Base-by-base conservation (phyloP, 2,888 invertebrate species). In the Stenichneumon culpator region DNA sequence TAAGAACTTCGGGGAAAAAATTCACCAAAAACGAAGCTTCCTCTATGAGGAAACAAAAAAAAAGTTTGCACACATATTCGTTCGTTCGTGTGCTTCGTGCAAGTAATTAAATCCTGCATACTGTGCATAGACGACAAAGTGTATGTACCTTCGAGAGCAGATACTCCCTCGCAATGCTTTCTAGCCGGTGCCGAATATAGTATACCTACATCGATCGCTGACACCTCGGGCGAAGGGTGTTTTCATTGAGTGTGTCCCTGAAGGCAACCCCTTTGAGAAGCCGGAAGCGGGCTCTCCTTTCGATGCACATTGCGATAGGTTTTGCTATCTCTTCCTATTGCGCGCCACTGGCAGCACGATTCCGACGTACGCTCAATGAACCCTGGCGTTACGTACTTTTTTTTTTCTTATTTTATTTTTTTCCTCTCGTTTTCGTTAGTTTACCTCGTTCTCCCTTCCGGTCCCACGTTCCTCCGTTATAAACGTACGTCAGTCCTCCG, bases 241-340 rank as follows among this genome's bases (percentile, higher is more conserved):
- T 74, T 84, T 74, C 63, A 81, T 84, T 81, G 81, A 84, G 28
- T 74, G 54, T 65, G 63, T 69, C 77, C 52, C 22, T 52, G 68
- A 81, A 73, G 78, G 69, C 50, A 75, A 65, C n/a, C 50, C 50
- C 73, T 81, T 74, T 68, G 67, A 44, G 75, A 22, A 52, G 25
- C 70, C 65, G 65, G 14, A 67, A 68, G 69, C 78, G 44, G 44
- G 70, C 54, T 50, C 28, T 72, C 57, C 67, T 54, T 68, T 19
- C 36, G 54, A 83, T 50, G 50, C 70, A 39, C 39, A 39, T 2
- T 11, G 11, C 39, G 39, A 39, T 39, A 39, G 39, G 39, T 39
- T 39, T 39, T 39, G 39, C 39, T 32, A 32, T 39, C 39, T 39
- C 11, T 39, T 16, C 16, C 44, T 47, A 47, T 16, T 4, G 44